Percentiles rank a stretch among this genome's conserved stretches.
These are phyloP conservation scores for Alcis repandata DNA, from an alignment of 2,888 invertebrate genomes.

Conservation along the genomic window DNA sequence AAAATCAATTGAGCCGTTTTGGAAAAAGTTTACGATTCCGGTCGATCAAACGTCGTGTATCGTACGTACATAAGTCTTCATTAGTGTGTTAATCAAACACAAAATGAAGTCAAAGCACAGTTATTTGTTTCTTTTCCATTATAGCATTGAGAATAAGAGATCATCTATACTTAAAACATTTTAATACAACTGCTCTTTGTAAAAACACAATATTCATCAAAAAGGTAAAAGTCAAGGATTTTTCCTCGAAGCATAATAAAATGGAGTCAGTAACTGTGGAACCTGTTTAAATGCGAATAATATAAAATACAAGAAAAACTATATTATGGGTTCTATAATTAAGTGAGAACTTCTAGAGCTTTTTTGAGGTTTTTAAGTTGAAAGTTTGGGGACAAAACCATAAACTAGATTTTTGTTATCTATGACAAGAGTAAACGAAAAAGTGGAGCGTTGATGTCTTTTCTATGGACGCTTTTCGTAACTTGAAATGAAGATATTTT, in stretches of 20 bases:
- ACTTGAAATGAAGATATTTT: not conserved
- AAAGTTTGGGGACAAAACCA: not conserved
- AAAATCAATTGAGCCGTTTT: too few relatives aligned
- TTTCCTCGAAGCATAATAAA: slow-evolving; percentile 12
- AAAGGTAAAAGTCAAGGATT: slow-evolving; percentile 20
- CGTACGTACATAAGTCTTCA: too few relatives aligned
- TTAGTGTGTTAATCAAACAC: too few relatives aligned
- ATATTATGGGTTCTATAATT: not conserved
- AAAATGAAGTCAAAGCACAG: too few relatives aligned
- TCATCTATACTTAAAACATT: slow-evolving; percentile 10
- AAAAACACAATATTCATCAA: slow-evolving; percentile 7
- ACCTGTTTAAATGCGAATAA: slow-evolving; percentile 2
- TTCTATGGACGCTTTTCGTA: slow-evolving; percentile 12
- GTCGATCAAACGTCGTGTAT: too few relatives aligned
- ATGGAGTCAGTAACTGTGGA: not conserved
- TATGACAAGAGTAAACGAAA: not conserved
- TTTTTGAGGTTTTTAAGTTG: not conserved
- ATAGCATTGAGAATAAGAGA: slow-evolving; percentile 3
- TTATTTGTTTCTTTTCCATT: not conserved
- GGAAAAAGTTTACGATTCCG: too few relatives aligned
- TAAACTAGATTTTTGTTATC: not conserved
- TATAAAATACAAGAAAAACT: not conserved
- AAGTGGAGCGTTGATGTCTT: slow-evolving; percentile 37
- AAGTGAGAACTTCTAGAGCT: not conserved
- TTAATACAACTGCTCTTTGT: slow-evolving; percentile 6